A percentile compares a stretch with the other conserved stretches of the same genome.
These are phyloP conservation scores for Desmophyllum pertusum DNA, from an alignment of 92 coral and sea anemone genomes.

Conservation along the genomic window DNA sequence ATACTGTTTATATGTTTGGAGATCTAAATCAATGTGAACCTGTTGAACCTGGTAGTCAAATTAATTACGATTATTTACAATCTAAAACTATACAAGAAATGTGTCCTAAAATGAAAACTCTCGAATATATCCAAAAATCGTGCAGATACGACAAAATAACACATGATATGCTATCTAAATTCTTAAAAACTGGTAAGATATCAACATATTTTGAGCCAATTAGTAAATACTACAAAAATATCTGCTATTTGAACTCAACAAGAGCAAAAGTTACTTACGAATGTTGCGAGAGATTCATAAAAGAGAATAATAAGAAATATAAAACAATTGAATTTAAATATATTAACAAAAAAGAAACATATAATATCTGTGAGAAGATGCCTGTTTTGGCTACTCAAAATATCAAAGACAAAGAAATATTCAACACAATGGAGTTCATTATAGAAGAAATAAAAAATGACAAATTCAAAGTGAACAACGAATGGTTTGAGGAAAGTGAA, in stretches of 20 bases:
- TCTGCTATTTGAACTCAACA: too few relatives aligned
- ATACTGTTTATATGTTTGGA: too few relatives aligned
- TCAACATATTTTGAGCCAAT: background rate
- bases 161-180: background rate
- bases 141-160: background rate
- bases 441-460: constrained; percentile 31
- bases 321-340: constrained; percentile 12
- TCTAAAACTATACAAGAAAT: too few relatives aligned
- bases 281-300: background rate
- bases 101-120: background rate
- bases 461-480: background rate
- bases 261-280: background rate
- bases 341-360: constrained; percentile 19
- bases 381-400: constrained; percentile 36
- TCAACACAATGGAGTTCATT: constrained; percentile 28
- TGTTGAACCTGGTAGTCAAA: too few relatives aligned
- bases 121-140: background rate
- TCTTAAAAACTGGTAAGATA: too few relatives aligned
- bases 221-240: background rate
- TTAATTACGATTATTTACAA: too few relatives aligned
- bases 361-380: constrained; percentile 8
- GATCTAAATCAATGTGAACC: too few relatives aligned
- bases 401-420: constrained; percentile 24
- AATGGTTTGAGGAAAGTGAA: background rate
- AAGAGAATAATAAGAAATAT: background rate